phyloP scores from a whole-genome alignment of 2,888 invertebrate genomes.

The Prosapia bicincta region DNA sequence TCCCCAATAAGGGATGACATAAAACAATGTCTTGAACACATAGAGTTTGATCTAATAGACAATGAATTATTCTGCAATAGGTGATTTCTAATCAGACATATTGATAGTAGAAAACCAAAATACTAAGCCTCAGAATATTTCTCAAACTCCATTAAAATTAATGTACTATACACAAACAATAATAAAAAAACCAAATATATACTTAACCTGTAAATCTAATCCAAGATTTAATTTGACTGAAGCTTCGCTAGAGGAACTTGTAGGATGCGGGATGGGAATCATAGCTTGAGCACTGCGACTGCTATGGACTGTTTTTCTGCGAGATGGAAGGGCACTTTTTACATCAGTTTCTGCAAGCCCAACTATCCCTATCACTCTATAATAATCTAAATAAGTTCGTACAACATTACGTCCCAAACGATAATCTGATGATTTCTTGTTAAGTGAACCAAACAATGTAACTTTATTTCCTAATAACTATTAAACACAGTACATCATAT shows the following conservation, averaged over 20 bases:
- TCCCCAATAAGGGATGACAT: too few relatives aligned
- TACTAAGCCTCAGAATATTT: too few relatives aligned
- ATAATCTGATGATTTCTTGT: conserved; percentile 34
- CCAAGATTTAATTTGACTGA: conserved; percentile 21
- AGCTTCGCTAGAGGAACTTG: conserved; percentile 25
- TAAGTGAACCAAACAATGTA: not conserved
- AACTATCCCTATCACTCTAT: conserved; percentile 65
- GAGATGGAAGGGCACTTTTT: conserved; percentile 12
- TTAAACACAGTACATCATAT: too few relatives aligned
- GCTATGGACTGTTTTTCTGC: conserved; percentile 14
- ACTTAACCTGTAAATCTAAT: conserved; percentile 15
- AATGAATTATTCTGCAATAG: too few relatives aligned
- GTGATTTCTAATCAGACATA: too few relatives aligned
- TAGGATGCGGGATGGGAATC: conserved; percentile 12
- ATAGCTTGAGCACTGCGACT: conserved; percentile 19
- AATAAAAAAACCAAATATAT: too few relatives aligned
- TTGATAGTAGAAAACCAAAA: too few relatives aligned
- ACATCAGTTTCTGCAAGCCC: conserved; percentile 19
- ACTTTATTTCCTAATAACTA: too few relatives aligned
- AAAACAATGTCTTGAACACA: too few relatives aligned
- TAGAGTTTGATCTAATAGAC: too few relatives aligned
- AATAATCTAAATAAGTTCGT: conserved; percentile 75
- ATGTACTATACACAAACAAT: too few relatives aligned
- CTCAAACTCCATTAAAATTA: too few relatives aligned
- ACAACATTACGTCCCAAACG: conserved; percentile 59